A percentile compares a stretch with the other conserved stretches of the same genome.
These are phyloP conservation scores for Furcula furcula DNA, from an alignment of 2,888 invertebrate species.

Conservation along the genomic window DNA sequence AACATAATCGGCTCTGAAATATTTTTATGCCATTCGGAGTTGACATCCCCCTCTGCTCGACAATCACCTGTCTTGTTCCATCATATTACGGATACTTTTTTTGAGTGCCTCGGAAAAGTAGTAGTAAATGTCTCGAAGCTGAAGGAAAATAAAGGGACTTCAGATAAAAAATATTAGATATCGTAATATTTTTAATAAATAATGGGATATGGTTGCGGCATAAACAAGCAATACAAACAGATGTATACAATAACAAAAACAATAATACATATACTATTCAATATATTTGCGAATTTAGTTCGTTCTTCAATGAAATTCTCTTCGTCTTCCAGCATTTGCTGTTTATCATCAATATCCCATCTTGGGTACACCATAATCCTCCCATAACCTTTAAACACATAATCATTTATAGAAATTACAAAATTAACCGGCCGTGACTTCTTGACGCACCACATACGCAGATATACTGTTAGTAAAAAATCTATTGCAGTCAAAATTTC, in stretches of 20 bases:
- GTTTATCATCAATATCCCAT: slow-evolving; percentile 21
- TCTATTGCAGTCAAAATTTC: slow-evolving; percentile 30
- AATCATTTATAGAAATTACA: slow-evolving; percentile 30
- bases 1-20: no score
- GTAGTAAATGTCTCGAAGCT: no score
- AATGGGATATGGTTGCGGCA: slow-evolving; percentile 33
- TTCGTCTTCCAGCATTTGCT: slow-evolving; percentile 2
- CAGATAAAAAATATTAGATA: no score
- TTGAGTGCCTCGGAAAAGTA: no score
- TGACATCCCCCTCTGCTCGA: no score
- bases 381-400: slow-evolving; percentile 21
- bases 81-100: no score
- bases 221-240: slow-evolving; percentile 26
- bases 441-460: slow-evolving; percentile 27
- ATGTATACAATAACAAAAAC: slow-evolving; percentile 30
- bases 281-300: slow-evolving; percentile 36
- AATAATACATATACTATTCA: slow-evolving; percentile 30
- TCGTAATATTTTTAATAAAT: slow-evolving; percentile 1
- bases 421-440: slow-evolving; percentile 19
- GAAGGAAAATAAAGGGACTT: no score
- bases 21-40: no score
- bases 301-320: slow-evolving; percentile 24
- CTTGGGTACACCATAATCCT: slow-evolving; percentile 32
- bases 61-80: slow-evolving; percentile 1
- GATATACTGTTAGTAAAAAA: slow-evolving; percentile 29